These are phyloP conservation scores for Uropetala carovei DNA, from an alignment of 2,888 invertebrate species.

Conservation along the genomic window DNA sequence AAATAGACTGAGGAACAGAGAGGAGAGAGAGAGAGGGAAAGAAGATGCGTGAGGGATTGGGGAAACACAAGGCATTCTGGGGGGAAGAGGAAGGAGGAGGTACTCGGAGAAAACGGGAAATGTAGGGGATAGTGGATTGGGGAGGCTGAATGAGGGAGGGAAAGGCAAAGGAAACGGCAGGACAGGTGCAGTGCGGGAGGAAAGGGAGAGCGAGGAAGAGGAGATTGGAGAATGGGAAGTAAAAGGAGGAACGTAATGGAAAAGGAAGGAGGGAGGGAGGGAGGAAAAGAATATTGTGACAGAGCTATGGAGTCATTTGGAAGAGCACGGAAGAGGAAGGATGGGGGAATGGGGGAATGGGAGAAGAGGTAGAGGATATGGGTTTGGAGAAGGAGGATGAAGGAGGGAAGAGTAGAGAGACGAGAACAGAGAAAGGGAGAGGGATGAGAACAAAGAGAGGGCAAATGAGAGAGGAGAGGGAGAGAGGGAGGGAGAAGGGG, in stretches of 20 bases:
- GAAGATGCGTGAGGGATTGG: neutral
- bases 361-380: neutral
- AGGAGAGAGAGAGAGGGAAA: neutral
- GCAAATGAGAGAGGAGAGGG: neutral
- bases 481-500: neutral
- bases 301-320: too few species aligned
- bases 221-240: neutral
- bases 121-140: neutral
- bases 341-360: neutral
- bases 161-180: neutral
- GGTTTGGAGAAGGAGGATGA: neutral
- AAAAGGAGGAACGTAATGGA: neutral
- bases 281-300: neutral
- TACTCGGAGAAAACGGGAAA: neutral
- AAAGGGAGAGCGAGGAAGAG: too few species aligned
- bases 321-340: neutral
- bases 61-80: neutral
- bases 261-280: too few species aligned
- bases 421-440: too few species aligned
- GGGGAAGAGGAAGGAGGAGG: neutral
- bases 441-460: neutral
- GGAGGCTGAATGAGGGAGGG: neutral
- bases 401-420: neutral
- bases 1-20: too few species aligned
- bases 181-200: neutral